A percentile compares a stretch with the other conserved stretches of the same genome.
Conservation (phyloP, 2,113 vertebrate genomes). For the Holacanthus passer region DNA sequence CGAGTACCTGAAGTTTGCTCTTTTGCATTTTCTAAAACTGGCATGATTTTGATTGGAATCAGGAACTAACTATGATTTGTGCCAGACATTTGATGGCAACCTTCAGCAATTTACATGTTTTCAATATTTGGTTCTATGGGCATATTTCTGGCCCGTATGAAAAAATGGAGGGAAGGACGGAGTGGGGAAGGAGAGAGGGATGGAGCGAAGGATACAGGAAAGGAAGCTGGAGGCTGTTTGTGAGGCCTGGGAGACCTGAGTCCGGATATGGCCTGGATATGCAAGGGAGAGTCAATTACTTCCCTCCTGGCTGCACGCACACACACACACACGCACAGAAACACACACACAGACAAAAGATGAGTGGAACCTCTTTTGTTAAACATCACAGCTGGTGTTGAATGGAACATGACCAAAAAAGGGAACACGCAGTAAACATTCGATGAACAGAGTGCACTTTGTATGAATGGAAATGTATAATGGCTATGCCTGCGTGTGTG, state of each 20-base stretch:
- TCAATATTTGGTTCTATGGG: neutral
- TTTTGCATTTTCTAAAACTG: neutral
- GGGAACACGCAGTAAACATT: slow-evolving; percentile 66
- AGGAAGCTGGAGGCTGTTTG: slow-evolving; percentile 75
- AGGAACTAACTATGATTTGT: neutral
- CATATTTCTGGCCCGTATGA: neutral
- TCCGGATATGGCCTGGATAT: slow-evolving; percentile 81
- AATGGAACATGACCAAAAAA: slow-evolving; percentile 73
- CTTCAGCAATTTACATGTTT: neutral
- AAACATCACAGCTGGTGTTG: slow-evolving; percentile 69
- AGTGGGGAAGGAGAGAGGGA: slow-evolving; percentile 11
- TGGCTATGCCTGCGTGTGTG: slow-evolving; percentile 20
- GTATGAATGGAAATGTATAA: slow-evolving; percentile 58
- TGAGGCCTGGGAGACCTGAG: slow-evolving; percentile 76
- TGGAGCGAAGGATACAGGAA: slow-evolving; percentile 35
- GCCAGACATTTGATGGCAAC: neutral
- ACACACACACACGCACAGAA: slow-evolving; percentile 21
- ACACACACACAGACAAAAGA: slow-evolving; percentile 8
- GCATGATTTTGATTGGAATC: neutral
- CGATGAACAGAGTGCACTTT: slow-evolving; percentile 60
- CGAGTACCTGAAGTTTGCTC: neutral
- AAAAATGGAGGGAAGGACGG: neutral
- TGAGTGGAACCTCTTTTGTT: slow-evolving; percentile 74
- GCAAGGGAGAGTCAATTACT: slow-evolving; percentile 75
- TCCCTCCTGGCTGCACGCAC: slow-evolving; percentile 49